Conservation (phyloP, 2,113 vertebrate genomes). For the Perognathus longimembris region DNA sequence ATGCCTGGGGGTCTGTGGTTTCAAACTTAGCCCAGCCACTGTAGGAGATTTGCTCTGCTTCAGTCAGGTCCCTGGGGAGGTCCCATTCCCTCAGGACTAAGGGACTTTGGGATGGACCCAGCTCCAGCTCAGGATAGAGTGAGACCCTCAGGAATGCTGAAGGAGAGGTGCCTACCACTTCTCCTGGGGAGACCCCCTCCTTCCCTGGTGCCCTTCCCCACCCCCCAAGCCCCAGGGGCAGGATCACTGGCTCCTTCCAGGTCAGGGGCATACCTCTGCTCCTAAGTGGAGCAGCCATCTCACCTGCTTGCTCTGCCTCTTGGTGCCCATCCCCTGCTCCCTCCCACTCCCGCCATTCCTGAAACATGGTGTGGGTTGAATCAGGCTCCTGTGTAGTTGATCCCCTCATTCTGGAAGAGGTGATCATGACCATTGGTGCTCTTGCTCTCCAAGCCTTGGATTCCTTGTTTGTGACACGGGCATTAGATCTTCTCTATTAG, state of each 20-base stretch:
- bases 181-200: neutral
- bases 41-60: fast-evolving
- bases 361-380: neutral
- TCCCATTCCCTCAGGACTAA: neutral
- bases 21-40: neutral
- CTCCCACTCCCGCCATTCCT: neutral
- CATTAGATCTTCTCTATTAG: neutral
- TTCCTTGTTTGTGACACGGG: neutral
- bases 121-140: neutral
- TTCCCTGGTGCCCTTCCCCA: too few relatives aligned
- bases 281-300: neutral
- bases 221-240: too few relatives aligned
- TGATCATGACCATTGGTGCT: neutral
- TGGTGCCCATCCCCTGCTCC: neutral
- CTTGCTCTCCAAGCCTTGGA: neutral
- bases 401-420: neutral
- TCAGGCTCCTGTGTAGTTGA: neutral
- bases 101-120: too few relatives aligned
- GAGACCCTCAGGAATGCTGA: neutral
- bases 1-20: neutral
- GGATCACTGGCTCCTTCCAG: fast-evolving
- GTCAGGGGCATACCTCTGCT: neutral
- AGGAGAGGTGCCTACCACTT: neutral
- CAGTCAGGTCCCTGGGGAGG: too few relatives aligned
- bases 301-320: neutral